A percentile compares a stretch with the other conserved stretches of the same genome.
Evolutionary conservation across 2,888 invertebrate genomes (phyloP).

Genomic region (Xestia ashworthii): DNA sequence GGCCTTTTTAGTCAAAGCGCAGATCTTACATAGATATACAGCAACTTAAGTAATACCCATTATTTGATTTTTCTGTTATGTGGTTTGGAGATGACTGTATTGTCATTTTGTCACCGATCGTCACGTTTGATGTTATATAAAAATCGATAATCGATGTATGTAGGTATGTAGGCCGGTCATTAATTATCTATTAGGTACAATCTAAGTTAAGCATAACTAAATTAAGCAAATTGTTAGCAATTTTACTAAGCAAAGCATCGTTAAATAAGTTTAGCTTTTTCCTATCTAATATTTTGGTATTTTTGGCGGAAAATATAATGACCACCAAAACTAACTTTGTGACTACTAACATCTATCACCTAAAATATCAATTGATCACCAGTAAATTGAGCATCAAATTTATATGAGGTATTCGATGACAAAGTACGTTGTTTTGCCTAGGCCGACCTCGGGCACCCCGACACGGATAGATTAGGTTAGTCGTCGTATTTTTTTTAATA

Average conservation of each 20-base stretch:
- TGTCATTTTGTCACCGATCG: slow-evolving; percentile 17
- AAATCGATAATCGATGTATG: slow-evolving; percentile 9
- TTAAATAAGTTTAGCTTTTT: background rate
- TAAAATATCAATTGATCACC: no score
- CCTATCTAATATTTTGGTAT: background rate
- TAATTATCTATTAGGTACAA: background rate
- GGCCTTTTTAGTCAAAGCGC: slow-evolving; percentile 43
- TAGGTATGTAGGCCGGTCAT: slow-evolving; percentile 8
- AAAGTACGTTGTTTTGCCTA: no score
- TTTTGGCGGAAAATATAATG: background rate
- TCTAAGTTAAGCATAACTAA: background rate
- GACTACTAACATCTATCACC: no score
- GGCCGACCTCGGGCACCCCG: no score
- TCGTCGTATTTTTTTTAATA: no score
- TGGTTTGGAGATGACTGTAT: background rate
- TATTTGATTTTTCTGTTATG: slow-evolving; percentile 40
- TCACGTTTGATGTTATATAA: slow-evolving; percentile 38
- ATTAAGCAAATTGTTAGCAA: no score
- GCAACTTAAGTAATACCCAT: slow-evolving; percentile 4
- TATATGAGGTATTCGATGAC: no score
- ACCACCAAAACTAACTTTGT: no score
- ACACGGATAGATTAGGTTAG: no score
- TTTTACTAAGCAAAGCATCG: no score
- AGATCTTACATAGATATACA: slow-evolving; percentile 38
- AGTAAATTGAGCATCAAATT: no score